phyloP scores from a whole-genome alignment of 2,113 vertebrate species.

The Stegastes partitus region DNA sequence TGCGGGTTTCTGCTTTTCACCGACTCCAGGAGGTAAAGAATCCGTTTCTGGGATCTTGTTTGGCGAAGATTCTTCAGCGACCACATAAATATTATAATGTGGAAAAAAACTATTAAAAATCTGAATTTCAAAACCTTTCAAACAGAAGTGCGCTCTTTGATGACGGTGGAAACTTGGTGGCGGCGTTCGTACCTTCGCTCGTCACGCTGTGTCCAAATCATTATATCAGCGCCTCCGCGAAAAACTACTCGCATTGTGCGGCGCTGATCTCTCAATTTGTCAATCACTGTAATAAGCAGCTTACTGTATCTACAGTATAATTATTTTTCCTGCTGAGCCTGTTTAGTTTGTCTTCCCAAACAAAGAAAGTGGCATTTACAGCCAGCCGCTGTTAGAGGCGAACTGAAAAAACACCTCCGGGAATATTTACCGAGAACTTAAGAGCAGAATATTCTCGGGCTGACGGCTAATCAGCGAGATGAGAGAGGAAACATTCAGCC shows the following conservation, averaged over 20 bases:
- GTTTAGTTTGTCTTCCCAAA: conserved; percentile 62
- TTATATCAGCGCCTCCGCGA: conserved; percentile 22
- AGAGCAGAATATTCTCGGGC: conserved; percentile 60
- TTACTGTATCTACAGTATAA: conserved; percentile 49
- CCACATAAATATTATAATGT: neutral
- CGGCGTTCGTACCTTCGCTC: conserved; percentile 10
- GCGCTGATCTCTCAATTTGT: conserved; percentile 51
- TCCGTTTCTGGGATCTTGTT: conserved; percentile 14
- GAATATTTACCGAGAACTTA: conserved; percentile 72
- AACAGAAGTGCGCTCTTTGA: conserved; percentile 14
- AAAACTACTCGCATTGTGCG: conserved; percentile 30
- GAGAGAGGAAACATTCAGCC: conserved; percentile 61
- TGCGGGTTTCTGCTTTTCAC: conserved; percentile 32
- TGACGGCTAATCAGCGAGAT: conserved; percentile 71
- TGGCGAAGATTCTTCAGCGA: conserved; percentile 1
- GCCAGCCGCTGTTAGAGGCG: neutral
- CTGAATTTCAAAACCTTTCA: conserved; percentile 18
- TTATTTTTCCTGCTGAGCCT: conserved; percentile 46
- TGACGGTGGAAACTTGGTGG: conserved; percentile 13
- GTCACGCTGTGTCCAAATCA: conserved; percentile 37
- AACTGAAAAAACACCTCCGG: conserved; percentile 66
- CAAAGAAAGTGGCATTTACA: conserved; percentile 65
- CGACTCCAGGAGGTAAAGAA: conserved; percentile 15
- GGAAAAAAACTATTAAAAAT: neutral
- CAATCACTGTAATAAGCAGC: conserved; percentile 60